phyloP scores from a whole-genome alignment of 2,888 invertebrate genomes.

The Temnothorax ravouxi region DNA sequence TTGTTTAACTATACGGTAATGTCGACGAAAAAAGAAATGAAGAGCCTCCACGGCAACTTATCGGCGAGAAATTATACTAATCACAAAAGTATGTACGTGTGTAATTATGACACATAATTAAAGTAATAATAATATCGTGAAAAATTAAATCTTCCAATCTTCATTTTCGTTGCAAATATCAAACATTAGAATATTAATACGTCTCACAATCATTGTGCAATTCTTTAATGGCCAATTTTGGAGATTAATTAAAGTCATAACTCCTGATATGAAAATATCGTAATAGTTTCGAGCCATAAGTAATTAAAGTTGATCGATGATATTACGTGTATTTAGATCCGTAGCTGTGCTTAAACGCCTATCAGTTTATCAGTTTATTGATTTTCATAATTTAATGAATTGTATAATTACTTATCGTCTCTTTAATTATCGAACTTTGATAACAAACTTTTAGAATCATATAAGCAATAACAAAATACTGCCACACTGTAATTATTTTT shows the following conservation, averaged over 20 bases:
- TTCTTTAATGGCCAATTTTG: not conserved
- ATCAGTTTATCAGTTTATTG: slow-evolving; percentile 5
- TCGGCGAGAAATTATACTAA: not conserved
- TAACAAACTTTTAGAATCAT: not conserved
- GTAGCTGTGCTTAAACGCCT: not conserved
- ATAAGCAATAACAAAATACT: not conserved
- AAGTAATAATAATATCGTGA: not conserved
- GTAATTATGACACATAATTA: not conserved
- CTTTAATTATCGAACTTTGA: not conserved
- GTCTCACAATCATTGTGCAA: not conserved
- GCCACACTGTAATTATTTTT: not conserved
- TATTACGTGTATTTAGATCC: not conserved
- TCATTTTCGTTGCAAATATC: not conserved
- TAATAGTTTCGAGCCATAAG: not conserved
- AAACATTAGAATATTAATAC: not conserved
- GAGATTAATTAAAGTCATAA: not conserved
- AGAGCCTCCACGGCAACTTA: not conserved
- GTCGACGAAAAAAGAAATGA: not conserved
- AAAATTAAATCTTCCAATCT: not conserved
- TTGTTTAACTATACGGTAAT: not conserved
- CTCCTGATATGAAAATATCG: not conserved
- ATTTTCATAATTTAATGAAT: slow-evolving; percentile 4
- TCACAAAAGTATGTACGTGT: not conserved
- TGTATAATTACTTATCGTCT: slow-evolving; percentile 5
- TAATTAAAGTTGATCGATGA: slow-evolving; percentile 3